Base-by-base conservation (phyloP, 2,888 invertebrate species). In the Limnephilus marmoratus region DNA sequence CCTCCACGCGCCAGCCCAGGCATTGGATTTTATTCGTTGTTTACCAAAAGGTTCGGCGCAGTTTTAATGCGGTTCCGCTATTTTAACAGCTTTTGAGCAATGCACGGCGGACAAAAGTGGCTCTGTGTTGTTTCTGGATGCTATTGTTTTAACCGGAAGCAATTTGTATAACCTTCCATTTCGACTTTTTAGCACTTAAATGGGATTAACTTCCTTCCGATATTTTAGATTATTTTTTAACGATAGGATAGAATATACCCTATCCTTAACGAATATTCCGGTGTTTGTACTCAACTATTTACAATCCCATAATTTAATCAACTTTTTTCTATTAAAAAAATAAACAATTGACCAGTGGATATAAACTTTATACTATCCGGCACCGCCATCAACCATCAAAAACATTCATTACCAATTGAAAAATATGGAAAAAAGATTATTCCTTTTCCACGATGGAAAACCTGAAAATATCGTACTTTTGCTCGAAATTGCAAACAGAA, bases 11-110 rank as follows among this genome's bases (percentile, higher is more conserved):
- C 81, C 87, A 29, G 53, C 91, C 24, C 24, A 87, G 91, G 49
- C 37, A 49, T 81, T n/a, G 81, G 82, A 82, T 91, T 68, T 85
- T 80, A 83, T 90, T 85, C 85, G 85, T 31, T 91, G 87, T 91
- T 91, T 91, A 87, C 53, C 37, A 45, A 91, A 87, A 91, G 82
- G 87, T 80, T 49, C 82, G 81, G 87, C 86, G 87, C 82, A 88
- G 91, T 91, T 91, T 87, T 88, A 49, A 87, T 81, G 91, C 80
- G 87, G 87, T 80, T 88, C 91, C 91, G 88, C 82, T 91, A 88
- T 91, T 91, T 91, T 91, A 91, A 91, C 87, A 82, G 87, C 81
- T 91, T 89, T 89, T 91, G 81, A 91, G 91, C 86, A 81, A 87
- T 91, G 91, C 87, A 91, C 41, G 49, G 81, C 45, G 82, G 45